Conservation (phyloP, 2,113 vertebrate genomes). For the Percopsis transmontana region DNA sequence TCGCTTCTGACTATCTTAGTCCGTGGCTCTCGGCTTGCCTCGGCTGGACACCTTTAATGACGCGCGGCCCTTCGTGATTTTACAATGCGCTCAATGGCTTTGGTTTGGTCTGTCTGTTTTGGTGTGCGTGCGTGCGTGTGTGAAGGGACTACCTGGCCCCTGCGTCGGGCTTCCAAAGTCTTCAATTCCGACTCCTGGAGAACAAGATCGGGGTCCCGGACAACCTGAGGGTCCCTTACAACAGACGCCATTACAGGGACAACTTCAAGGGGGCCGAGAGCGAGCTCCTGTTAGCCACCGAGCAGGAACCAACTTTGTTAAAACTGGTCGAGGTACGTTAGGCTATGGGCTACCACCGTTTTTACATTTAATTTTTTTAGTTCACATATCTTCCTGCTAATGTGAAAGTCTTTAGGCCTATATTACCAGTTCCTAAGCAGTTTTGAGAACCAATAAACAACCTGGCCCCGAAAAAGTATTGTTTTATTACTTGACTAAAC, state of each 20-base stretch:
- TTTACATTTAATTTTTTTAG: constrained; percentile 6
- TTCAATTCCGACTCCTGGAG: constrained; percentile 93
- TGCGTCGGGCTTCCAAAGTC: constrained; percentile 95
- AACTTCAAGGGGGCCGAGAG: constrained; percentile 87
- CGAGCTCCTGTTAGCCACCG: constrained; percentile 82
- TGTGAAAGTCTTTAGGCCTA: too few species aligned
- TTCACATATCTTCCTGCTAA: background rate
- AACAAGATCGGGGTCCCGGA: constrained; percentile 94
- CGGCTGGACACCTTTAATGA: background rate
- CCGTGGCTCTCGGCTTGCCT: background rate
- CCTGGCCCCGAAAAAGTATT: too few species aligned
- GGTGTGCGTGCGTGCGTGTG: constrained; percentile 29
- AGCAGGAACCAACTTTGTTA: constrained; percentile 86
- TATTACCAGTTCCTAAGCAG: too few species aligned
- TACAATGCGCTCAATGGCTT: background rate
- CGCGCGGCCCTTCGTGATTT: background rate
- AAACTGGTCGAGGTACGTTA: constrained; percentile 88
- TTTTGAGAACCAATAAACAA: too few species aligned
- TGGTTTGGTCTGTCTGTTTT: constrained; percentile 2
- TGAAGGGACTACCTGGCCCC: constrained; percentile 87
- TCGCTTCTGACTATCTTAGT: constrained; percentile 2
- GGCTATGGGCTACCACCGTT: background rate
- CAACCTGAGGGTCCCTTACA: constrained; percentile 90
- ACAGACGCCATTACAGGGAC: constrained; percentile 90
- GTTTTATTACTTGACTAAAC: too few species aligned